Evolutionary conservation across 2,797 vertebrate genomes (phyloP), one percentile per base, ranked within the genome.

Genomic region (Neosilurus hyrtlii): DNA sequence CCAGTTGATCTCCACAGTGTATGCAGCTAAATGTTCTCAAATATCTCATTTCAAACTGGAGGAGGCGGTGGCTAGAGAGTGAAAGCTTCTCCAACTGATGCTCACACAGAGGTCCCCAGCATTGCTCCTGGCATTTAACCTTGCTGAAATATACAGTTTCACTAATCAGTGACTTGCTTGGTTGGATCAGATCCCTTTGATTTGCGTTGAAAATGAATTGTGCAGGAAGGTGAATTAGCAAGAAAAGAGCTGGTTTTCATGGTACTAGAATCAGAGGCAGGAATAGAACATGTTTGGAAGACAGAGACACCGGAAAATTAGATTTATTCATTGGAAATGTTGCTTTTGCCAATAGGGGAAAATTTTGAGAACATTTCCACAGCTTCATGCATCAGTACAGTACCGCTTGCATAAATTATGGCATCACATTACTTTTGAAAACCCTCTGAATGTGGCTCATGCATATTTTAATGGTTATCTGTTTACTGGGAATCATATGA

Each of bases 241-340:
- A 37, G 54, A 71, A 59, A 18, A n/a, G 30, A 24, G 54, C 54
- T 75, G 30, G 73, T 61, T 37, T n/a, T 24, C n/a, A 12, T 78
- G 37, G n/a, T 78, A 43, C 61, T 65, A 37, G 20, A 76, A 37
- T 15, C 18, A 75, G 54, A 75, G 20, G 30, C 18, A 76, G 73
- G 73, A 56, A 61, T 3, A 0, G 74, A 78, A 73, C 66, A 65
- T 79, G 82, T 82, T 84, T 81, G 18, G 79, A 71, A 85, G 86
- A 85, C 74, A 74, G 59, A 78, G 77, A 86, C 72, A 77, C 80
- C 81, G 72, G 68, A 77, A 88, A 88, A 89, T 89, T 85, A 76
- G 85, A 87, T 89, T 88, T 85, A 89, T 86, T 82, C 86, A 78
- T 63, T 86, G 30, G 74, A 87, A 83, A 80, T 85, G 86, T 80